A percentile compares a stretch with the other conserved stretches of the same genome.
phyloP scores from a whole-genome alignment of 2,888 invertebrate species.

The Pammene aurita region DNA sequence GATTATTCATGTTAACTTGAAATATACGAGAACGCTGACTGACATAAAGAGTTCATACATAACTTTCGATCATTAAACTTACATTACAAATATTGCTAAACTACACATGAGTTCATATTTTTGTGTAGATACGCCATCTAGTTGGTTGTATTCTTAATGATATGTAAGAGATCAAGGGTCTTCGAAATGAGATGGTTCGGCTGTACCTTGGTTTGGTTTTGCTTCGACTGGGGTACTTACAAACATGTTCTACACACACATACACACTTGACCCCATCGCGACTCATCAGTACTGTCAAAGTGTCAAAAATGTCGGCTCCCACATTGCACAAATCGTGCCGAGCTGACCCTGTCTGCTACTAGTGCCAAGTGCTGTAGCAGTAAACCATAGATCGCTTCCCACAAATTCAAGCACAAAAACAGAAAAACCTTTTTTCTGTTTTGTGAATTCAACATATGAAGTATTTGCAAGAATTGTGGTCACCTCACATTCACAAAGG shows the following conservation, averaged over 20 bases:
- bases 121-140: background rate
- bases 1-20: background rate
- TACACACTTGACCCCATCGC: constrained; percentile 13
- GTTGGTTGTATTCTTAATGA: background rate
- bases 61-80: background rate
- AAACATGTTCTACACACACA: background rate
- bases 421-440: too few species aligned
- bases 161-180: too few species aligned
- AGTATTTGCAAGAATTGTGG: background rate
- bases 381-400: background rate
- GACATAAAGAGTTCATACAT: constrained; percentile 5
- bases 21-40: background rate
- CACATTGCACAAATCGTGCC: background rate
- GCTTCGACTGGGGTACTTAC: too few species aligned
- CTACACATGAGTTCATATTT: background rate
- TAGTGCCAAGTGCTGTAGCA: background rate
- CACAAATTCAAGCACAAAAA: too few species aligned
- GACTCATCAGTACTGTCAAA: constrained; percentile 1
- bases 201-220: too few species aligned
- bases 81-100: background rate
- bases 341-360: constrained; percentile 16
- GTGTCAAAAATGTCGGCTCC: constrained; percentile 25
- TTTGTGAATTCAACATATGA: too few species aligned
- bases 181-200: too few species aligned
- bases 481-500: too few species aligned